Evolutionary conservation across 2,797 vertebrate genomes (phyloP), one percentile per base, ranked within the genome.

Genomic region (Liparis tanakae): DNA sequence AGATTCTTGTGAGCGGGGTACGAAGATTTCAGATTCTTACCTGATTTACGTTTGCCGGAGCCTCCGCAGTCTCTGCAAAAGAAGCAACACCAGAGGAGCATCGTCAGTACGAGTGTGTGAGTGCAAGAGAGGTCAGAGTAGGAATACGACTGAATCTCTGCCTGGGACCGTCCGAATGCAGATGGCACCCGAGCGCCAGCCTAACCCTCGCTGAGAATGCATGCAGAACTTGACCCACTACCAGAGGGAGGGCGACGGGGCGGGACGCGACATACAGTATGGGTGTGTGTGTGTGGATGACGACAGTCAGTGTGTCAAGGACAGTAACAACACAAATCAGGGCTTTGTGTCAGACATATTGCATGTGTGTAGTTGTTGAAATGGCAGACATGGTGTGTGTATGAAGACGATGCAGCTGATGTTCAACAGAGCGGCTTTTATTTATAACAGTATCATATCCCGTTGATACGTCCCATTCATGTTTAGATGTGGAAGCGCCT

Each of bases 41-140:
- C 97, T 94, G 96, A 96, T 93, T 96, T 98, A 55, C 95, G 95
- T 88, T 94, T 97, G 9, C 96, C 96, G 51, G 95, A 87, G 43
- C 89, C 93, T 75, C 96, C 96, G 87, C 94, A 96, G 78, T 98
- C 97, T 91, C 97, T 98, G 93, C 87, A 97, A 97, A 95, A 90
- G 79, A 97, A 96, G 88, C 96, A 97, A 95, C 96, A 98, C 89
- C 95, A 97, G 80, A 98, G 82, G 90, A 95, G 90, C 97, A 97
- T 97, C 87, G 86, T 97, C 93, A 97, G 93, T 63, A 36, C 67
- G 58, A 64, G 41, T 37, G 67, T 67, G 41, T 34, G n/a, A n/a
- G 18, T 17, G 14, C 1, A 20, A 37, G n/a, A 71, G 6, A 74
- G 66, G 67, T 67, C 77, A 65, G 58, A 53, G 13, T 70, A 81